phyloP scores from a whole-genome alignment of 2,113 vertebrate species.

The Rhegmatorhina hoffmannsi region DNA sequence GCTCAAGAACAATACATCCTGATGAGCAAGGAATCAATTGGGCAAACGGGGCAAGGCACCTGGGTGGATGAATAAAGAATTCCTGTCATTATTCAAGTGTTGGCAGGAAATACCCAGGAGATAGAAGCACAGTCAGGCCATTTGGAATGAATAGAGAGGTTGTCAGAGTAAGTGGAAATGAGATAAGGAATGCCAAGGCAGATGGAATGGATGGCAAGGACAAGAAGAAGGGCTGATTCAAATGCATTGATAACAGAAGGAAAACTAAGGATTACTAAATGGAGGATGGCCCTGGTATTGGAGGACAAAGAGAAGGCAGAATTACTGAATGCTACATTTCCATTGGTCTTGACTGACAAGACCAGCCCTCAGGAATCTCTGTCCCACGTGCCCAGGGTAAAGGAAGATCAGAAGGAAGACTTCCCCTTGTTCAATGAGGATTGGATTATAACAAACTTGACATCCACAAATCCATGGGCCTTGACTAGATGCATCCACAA shows the following conservation, averaged over 20 bases:
- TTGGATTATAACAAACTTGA: neutral
- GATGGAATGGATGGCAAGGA: neutral
- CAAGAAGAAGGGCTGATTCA: neutral
- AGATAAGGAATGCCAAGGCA: neutral
- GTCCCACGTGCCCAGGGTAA: neutral
- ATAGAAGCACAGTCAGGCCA: neutral
- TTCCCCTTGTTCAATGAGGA: neutral
- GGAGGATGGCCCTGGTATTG: neutral
- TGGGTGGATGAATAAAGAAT: neutral
- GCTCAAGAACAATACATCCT: neutral
- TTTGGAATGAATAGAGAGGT: neutral
- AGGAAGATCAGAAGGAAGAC: neutral
- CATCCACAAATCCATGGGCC: neutral
- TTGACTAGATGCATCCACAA: accelerated
- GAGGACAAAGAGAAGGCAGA: neutral
- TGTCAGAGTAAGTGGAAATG: neutral
- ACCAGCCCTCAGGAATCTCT: neutral
- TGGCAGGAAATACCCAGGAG: neutral
- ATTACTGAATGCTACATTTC: neutral
- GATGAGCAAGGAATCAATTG: neutral
- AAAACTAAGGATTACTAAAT: neutral
- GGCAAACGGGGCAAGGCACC: neutral
- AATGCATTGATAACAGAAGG: neutral
- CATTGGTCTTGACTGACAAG: neutral
- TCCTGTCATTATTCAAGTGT: neutral